phyloP scores from a whole-genome alignment of 2,113 vertebrate species.

The Muntiacus reevesi region DNA sequence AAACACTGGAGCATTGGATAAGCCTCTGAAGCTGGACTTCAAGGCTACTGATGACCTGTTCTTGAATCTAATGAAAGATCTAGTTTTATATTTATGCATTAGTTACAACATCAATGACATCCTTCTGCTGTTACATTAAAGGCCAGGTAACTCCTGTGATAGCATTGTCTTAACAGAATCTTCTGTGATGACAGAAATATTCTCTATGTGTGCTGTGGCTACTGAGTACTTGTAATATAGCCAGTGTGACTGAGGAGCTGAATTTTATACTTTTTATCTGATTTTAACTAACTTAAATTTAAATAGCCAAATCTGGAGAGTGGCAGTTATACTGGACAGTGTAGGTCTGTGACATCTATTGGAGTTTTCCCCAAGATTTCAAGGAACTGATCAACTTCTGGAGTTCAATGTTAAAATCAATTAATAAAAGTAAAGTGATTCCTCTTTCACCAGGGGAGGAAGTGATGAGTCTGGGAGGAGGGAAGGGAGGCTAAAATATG shows the following conservation, averaged over 20 bases:
- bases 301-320: neutral
- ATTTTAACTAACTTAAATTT: constrained; percentile 8
- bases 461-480: neutral
- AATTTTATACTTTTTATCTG: neutral
- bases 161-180: neutral
- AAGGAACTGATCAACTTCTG: constrained; percentile 37
- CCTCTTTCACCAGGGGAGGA: constrained; percentile 4
- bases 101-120: neutral
- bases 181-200: neutral
- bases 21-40: constrained; percentile 11
- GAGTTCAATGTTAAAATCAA: constrained; percentile 30
- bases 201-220: neutral
- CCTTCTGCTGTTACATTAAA: neutral
- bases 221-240: neutral
- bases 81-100: neutral
- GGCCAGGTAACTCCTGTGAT: neutral
- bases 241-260: neutral
- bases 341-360: neutral
- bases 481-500: neutral
- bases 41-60: neutral
- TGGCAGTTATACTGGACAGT: constrained; percentile 14
- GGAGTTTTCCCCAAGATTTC: constrained; percentile 15
- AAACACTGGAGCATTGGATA: neutral
- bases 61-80: neutral
- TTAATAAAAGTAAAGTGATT: constrained; percentile 8